Evolutionary conservation across 2,888 invertebrate genomes (phyloP).

Genomic region (Azorinus chamasolen): DNA sequence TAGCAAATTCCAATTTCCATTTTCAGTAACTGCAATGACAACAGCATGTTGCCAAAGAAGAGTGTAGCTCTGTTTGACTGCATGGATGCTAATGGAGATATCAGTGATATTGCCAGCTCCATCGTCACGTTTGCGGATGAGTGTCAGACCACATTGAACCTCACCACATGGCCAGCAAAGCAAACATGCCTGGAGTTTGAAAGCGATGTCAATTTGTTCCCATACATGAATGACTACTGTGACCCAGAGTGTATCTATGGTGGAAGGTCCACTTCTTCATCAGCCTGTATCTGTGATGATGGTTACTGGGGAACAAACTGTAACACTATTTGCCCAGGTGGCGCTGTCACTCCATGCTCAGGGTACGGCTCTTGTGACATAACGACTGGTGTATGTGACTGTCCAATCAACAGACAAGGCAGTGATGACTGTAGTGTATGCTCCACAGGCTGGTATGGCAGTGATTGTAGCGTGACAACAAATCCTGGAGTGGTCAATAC

Average conservation of each 20-base stretch:
- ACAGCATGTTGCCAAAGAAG: slow-evolving; percentile 4
- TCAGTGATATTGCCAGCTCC: slow-evolving; percentile 43
- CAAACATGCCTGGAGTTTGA: slow-evolving; percentile 63
- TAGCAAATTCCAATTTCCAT: background rate
- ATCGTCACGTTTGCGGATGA: slow-evolving; percentile 66
- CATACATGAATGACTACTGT: slow-evolving; percentile 54
- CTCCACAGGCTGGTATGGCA: slow-evolving; percentile 67
- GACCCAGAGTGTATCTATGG: slow-evolving; percentile 59
- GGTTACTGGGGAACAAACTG: slow-evolving; percentile 72
- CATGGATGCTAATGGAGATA: slow-evolving; percentile 32
- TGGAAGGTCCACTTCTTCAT: slow-evolving; percentile 23
- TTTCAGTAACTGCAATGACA: slow-evolving; percentile 34
- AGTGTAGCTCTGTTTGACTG: slow-evolving; percentile 49
- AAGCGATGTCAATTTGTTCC: slow-evolving; percentile 42
- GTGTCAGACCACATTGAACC: slow-evolving; percentile 59
- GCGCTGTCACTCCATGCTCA: slow-evolving; percentile 66
- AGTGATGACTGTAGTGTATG: slow-evolving; percentile 68
- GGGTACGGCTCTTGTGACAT: slow-evolving; percentile 73
- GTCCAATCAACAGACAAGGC: slow-evolving; percentile 66
- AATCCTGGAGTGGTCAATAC: slow-evolving; percentile 21
- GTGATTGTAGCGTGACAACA: slow-evolving; percentile 65
- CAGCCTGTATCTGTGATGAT: slow-evolving; percentile 60
- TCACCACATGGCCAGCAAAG: slow-evolving; percentile 66
- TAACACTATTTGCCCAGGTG: slow-evolving; percentile 72
- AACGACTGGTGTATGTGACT: slow-evolving; percentile 65